Base-by-base conservation (phyloP, 2,888 invertebrate species). In the Conchocele bisecta region DNA sequence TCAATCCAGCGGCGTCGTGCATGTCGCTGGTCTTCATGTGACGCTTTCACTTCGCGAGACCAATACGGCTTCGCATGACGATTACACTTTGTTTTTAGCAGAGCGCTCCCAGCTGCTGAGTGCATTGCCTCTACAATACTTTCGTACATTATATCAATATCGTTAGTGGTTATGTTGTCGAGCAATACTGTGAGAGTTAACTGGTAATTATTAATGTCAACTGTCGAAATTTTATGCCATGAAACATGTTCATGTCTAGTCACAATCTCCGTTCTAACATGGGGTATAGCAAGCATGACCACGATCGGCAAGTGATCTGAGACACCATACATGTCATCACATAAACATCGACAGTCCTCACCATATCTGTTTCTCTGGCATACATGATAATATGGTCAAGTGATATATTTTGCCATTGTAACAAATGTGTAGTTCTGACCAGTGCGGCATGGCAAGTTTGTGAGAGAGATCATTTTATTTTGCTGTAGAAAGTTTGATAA, bases 1-100 rank as follows among this genome's bases (percentile, higher is more conserved):
- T 24, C 6, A 9, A 48, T 48, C 29, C 48, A 28, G 15, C 39
- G 24, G 22, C 28, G 50, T 5, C 67, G 41, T 41, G 44, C 44
- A 6, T 35, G 26, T 24, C 67, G 41, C 6, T 57, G 46, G 15
- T 24, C 15, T 7, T n/a, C 33, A 33, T 66, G 66, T 2, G 66
- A 51, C 13, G 41, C 44, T 51, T 59, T 67, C 13, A 67, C 35
- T 33, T 67, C 67, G 11, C 17, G n/a, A n/a, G 53, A 44, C 67
- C 59, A 67, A 37, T 67, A 59, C 3, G 66, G 66, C 35, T 66
- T 66, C 3, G 51, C 44, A 11, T 42, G 50, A 17, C 44, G 57
- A 33, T 66, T 57, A 41, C 41, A 66, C 28, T 39, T 58, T n/a
- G 41, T 58, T 4, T 42, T 11, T n/a, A 51, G 58, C 13, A 66